phyloP scores from a whole-genome alignment of 2,113 vertebrate species.

The Aleadryas rufinucha region DNA sequence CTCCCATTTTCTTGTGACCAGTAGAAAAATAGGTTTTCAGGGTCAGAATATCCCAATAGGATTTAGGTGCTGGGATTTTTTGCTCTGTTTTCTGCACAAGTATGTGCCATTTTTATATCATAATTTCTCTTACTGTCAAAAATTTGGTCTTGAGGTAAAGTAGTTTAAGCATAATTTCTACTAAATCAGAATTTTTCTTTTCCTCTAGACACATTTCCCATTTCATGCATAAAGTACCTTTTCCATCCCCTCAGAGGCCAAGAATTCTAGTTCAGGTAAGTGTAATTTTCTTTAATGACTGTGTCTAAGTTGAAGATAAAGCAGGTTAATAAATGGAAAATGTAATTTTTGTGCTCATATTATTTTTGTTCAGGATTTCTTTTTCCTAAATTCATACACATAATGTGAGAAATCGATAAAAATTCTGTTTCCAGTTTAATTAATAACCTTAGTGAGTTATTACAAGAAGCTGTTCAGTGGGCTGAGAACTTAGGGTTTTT shows the following conservation, averaged over 20 bases:
- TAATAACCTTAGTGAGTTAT: neutral
- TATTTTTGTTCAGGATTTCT: neutral
- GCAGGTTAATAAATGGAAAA: neutral
- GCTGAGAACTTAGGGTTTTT: neutral
- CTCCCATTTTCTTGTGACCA: neutral
- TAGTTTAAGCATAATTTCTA: neutral
- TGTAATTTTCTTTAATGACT: neutral
- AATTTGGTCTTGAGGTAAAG: neutral
- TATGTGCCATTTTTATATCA: neutral
- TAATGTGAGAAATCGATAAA: neutral
- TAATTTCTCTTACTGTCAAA: neutral
- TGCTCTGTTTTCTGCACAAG: neutral
- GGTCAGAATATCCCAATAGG: neutral
- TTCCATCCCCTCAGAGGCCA: conserved; percentile 93
- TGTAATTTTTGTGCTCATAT: neutral
- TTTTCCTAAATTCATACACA: neutral
- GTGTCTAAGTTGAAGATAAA: neutral
- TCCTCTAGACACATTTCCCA: conserved; percentile 90
- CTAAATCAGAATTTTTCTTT: conserved; percentile 21
- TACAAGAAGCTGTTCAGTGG: neutral
- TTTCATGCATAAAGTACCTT: conserved; percentile 98
- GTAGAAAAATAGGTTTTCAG: neutral
- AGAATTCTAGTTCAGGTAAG: conserved; percentile 95
- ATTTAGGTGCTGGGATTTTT: neutral
- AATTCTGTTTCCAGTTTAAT: neutral